Conservation (phyloP, 2,888 invertebrate species). For the Melanchra persicariae region DNA sequence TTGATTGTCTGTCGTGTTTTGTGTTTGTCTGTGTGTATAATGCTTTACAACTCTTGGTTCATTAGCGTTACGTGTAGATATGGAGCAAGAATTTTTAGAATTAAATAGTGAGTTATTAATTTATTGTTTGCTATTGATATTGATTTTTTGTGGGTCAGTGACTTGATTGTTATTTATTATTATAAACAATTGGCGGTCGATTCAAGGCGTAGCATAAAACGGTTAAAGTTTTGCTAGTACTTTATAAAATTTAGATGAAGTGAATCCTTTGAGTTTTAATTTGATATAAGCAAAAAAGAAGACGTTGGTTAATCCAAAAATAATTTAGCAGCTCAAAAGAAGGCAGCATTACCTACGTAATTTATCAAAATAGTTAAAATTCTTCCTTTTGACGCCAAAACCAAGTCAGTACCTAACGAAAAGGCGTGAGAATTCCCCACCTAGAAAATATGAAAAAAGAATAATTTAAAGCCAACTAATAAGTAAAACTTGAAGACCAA, state of each 20-base stretch:
- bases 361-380: not conserved
- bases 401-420: slow-evolving; percentile 1
- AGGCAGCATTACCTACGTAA: not conserved
- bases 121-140: slow-evolving; percentile 24
- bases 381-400: not conserved
- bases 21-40: slow-evolving; percentile 49
- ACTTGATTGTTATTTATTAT: slow-evolving; percentile 4
- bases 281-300: not conserved
- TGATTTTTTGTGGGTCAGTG: slow-evolving; percentile 24
- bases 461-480: slow-evolving; percentile 38
- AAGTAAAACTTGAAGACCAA: slow-evolving; percentile 51
- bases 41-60: slow-evolving; percentile 45
- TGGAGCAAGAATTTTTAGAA: slow-evolving; percentile 28
- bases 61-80: slow-evolving; percentile 48
- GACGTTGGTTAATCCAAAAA: too few species aligned
- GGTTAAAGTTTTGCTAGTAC: not conserved
- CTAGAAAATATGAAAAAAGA: slow-evolving; percentile 31
- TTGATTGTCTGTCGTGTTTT: slow-evolving; percentile 57
- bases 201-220: not conserved
- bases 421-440: slow-evolving; percentile 47
- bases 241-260: not conserved
- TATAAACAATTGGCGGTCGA: not conserved
- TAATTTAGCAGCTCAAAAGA: too few species aligned
- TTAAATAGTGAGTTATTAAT: slow-evolving; percentile 40
- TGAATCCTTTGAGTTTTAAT: not conserved